These are phyloP conservation scores for Brassicogethes aeneus DNA, from an alignment of 2,888 invertebrate genomes.

Conservation along the genomic window DNA sequence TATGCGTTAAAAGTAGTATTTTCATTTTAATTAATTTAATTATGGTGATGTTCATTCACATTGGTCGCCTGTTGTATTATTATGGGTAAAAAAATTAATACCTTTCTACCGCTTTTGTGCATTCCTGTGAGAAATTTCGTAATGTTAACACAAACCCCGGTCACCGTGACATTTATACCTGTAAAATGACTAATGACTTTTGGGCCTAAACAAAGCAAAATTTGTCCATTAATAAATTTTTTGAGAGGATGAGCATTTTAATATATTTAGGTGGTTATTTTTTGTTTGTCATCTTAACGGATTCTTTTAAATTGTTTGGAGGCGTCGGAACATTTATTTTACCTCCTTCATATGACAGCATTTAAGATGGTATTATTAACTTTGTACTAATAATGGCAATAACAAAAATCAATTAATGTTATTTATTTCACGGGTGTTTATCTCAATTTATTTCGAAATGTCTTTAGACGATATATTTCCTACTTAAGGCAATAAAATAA, in stretches of 20 bases:
- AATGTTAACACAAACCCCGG: slow-evolving; percentile 1
- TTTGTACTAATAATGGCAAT: too few relatives aligned
- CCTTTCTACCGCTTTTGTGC: background rate
- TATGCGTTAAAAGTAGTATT: too few relatives aligned
- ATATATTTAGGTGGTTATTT: background rate
- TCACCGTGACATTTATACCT: slow-evolving; percentile 3
- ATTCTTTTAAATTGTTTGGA: too few relatives aligned
- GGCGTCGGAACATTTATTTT: too few relatives aligned
- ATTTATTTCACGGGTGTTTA: too few relatives aligned
- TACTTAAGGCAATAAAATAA: too few relatives aligned
- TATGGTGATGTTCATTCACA: background rate
- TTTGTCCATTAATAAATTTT: slow-evolving; percentile 4
- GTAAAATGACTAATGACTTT: slow-evolving; percentile 3
- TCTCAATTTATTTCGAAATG: too few relatives aligned
- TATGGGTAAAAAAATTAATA: slow-evolving; percentile 1
- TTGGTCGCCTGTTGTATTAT: background rate
- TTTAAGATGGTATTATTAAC: too few relatives aligned
- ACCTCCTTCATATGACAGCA: too few relatives aligned
- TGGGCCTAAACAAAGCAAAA: slow-evolving; percentile 4
- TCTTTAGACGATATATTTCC: too few relatives aligned
- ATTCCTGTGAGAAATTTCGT: slow-evolving; percentile 1
- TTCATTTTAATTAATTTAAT: background rate
- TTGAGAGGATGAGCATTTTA: background rate
- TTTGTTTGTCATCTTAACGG: slow-evolving; percentile 1
- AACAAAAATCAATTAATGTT: too few relatives aligned